These are phyloP conservation scores for Gila orcuttii DNA, from an alignment of 2,113 vertebrate genomes.

Conservation along the genomic window DNA sequence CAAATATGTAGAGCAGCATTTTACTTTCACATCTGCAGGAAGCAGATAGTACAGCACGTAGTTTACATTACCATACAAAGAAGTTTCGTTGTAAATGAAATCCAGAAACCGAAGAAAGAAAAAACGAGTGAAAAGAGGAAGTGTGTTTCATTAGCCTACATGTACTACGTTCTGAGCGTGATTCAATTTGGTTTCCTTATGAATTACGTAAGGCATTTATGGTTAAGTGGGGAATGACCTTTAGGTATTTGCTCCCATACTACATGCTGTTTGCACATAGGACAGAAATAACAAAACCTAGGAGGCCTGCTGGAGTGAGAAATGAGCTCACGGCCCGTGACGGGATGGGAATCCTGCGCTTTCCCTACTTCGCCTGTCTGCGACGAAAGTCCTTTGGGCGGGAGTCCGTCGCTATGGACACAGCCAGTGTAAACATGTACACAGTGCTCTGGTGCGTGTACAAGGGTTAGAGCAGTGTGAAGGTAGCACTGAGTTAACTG, in stretches of 20 bases:
- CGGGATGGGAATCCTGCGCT: slow-evolving; percentile 47
- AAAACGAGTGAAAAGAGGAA: neutral
- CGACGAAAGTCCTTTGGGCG: slow-evolving; percentile 60
- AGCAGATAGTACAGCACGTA: neutral
- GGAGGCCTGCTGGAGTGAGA: slow-evolving; percentile 26
- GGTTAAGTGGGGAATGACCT: neutral
- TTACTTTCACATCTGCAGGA: slow-evolving; percentile 43
- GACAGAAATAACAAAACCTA: slow-evolving; percentile 47
- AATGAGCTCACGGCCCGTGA: slow-evolving; percentile 52
- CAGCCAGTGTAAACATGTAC: slow-evolving; percentile 71
- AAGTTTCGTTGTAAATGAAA: slow-evolving; percentile 3
- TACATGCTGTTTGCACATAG: slow-evolving; percentile 31
- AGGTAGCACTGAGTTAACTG: slow-evolving; percentile 51
- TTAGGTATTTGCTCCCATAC: slow-evolving; percentile 10
- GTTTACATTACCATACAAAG: slow-evolving; percentile 13
- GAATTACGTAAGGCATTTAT: slow-evolving; percentile 29
- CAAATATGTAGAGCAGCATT: slow-evolving; percentile 13
- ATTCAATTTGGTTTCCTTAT: slow-evolving; percentile 17
- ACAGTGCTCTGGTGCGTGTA: slow-evolving; percentile 44
- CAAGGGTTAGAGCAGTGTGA: slow-evolving; percentile 28
- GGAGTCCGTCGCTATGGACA: slow-evolving; percentile 57
- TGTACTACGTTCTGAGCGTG: neutral
- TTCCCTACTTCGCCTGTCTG: slow-evolving; percentile 38
- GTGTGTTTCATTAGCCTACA: neutral
- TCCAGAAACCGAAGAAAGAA: neutral